Evolutionary conservation across 2,888 invertebrate species (phyloP).

Genomic region (Amiota communis): DNA sequence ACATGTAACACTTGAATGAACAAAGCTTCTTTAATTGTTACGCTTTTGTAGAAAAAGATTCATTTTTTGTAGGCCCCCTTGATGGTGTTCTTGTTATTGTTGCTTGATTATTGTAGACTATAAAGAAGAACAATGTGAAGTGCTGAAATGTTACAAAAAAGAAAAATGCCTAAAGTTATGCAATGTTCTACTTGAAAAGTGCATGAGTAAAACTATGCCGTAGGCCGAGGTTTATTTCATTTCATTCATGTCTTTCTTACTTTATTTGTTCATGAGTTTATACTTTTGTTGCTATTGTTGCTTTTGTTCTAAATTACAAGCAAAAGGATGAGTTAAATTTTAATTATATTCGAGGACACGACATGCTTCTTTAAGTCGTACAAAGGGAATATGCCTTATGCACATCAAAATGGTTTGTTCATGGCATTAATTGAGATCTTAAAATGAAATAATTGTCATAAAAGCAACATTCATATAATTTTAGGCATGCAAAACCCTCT

Average conservation of each 20-base stretch:
- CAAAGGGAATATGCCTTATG: too few relatives aligned
- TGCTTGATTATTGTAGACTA: background rate
- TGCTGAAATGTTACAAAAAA: background rate
- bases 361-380: too few relatives aligned
- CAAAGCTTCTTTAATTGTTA: conserved; percentile 21
- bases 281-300: background rate
- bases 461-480: too few relatives aligned
- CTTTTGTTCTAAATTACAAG: background rate
- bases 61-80: too few relatives aligned
- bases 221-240: background rate
- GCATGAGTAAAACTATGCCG: background rate
- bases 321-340: background rate
- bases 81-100: too few relatives aligned
- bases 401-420: too few relatives aligned
- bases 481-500: too few relatives aligned
- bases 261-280: background rate
- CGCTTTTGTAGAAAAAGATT: background rate
- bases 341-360: background rate
- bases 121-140: background rate
- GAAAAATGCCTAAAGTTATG: conserved; percentile 4
- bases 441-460: too few relatives aligned
- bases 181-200: conserved; percentile 7
- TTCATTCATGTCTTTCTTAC: background rate
- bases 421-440: too few relatives aligned
- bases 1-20: conserved; percentile 24